A percentile compares a stretch with the other conserved stretches of the same genome.
Evolutionary conservation across 2,888 invertebrate genomes (phyloP).

Genomic region (Campaea margaritaria): DNA sequence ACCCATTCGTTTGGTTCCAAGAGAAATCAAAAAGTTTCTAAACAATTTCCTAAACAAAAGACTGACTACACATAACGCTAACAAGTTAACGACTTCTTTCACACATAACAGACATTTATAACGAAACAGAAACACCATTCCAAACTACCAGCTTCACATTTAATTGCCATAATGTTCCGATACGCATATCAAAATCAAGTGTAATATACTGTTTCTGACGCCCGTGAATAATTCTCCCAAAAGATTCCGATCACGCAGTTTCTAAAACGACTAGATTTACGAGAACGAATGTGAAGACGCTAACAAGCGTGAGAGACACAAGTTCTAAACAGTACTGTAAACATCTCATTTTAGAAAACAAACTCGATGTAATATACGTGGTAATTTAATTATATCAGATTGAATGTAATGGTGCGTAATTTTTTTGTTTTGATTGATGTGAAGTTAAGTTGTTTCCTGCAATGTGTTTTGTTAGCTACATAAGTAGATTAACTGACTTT

Average conservation of each 20-base stretch:
- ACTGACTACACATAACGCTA: not conserved
- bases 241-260: constrained; percentile 32
- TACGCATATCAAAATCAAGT: constrained; percentile 24
- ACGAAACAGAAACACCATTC: constrained; percentile 3
- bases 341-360: constrained; percentile 26
- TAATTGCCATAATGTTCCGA: constrained; percentile 22
- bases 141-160: constrained; percentile 9
- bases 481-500: too few relatives aligned
- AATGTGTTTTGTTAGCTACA: too few relatives aligned
- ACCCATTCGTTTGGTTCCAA: too few relatives aligned
- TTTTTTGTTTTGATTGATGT: not conserved
- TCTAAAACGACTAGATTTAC: constrained; percentile 22
- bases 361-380: constrained; percentile 9
- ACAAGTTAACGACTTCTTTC: constrained; percentile 8
- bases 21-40: too few relatives aligned
- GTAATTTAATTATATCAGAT: constrained; percentile 19
- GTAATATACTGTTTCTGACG: constrained; percentile 22
- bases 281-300: constrained; percentile 13
- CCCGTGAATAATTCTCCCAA: constrained; percentile 33
- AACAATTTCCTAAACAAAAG: too few relatives aligned
- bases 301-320: constrained; percentile 36
- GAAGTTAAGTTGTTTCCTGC: not conserved
- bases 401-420: not conserved
- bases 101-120: not conserved
- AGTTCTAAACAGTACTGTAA: constrained; percentile 23